These are phyloP conservation scores for Bombylius discolor DNA, from an alignment of 2,888 invertebrate species.

Conservation along the genomic window DNA sequence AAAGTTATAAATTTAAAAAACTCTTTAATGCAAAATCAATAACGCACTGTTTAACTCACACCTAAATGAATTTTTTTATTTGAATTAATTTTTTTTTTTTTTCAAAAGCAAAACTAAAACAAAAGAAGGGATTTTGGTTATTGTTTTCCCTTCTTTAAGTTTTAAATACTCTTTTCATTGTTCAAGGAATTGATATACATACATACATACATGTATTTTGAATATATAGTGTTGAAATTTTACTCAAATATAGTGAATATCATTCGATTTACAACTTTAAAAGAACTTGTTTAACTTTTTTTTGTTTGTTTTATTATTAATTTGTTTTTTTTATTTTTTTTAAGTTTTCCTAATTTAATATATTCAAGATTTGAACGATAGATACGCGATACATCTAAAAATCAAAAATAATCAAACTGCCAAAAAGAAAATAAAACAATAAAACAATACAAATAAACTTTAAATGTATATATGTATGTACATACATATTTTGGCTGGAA, in stretches of 20 bases:
- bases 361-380: background rate
- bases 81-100: too few relatives aligned
- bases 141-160: background rate
- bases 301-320: too few relatives aligned
- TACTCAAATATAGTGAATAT: background rate
- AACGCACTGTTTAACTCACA: background rate
- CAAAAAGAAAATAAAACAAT: background rate
- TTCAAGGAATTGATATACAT: background rate
- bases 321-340: background rate
- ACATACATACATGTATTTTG: too few relatives aligned
- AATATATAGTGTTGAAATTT: too few relatives aligned
- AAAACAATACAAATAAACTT: too few relatives aligned
- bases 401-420: background rate
- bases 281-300: background rate
- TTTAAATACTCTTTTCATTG: background rate
- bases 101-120: background rate
- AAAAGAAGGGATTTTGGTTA: background rate
- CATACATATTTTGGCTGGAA: background rate
- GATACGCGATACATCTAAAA: background rate
- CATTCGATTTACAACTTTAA: background rate
- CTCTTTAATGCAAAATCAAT: constrained; percentile 7
- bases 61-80: too few relatives aligned
- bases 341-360: background rate
- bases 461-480: too few relatives aligned
- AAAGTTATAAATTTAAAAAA: constrained; percentile 9